Conservation (phyloP, 1,140 invertebrate genomes). For the Bathynomus jamesi region DNA sequence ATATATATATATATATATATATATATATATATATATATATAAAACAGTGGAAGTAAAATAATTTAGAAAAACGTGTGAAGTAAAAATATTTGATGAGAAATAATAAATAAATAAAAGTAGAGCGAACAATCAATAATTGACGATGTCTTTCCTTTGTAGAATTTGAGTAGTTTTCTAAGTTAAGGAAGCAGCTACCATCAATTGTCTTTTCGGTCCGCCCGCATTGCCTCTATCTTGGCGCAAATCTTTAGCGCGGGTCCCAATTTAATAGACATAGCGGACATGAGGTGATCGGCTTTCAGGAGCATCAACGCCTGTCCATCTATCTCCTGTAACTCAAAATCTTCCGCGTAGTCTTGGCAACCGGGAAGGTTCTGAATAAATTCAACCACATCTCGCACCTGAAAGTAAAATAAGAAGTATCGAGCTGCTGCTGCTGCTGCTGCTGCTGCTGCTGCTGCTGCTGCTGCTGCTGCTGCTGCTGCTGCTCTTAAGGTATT, state of each 20-base stretch:
- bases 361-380: slow-evolving; percentile 79
- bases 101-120: background rate
- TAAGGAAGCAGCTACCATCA: background rate
- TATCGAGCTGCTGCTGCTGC: too few relatives aligned
- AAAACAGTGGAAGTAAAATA: background rate
- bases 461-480: too few relatives aligned
- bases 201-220: slow-evolving; percentile 27
- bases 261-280: slow-evolving; percentile 87
- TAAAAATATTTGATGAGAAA: background rate
- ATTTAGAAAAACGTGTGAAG: background rate
- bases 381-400: slow-evolving; percentile 62
- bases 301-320: slow-evolving; percentile 86
- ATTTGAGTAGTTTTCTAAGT: background rate
- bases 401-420: slow-evolving; percentile 38
- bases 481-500: too few relatives aligned
- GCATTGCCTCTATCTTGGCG: slow-evolving; percentile 68
- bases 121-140: background rate
- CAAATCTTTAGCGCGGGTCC: slow-evolving; percentile 92
- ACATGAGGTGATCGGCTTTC: slow-evolving; percentile 91
- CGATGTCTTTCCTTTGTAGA: background rate
- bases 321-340: slow-evolving; percentile 89
- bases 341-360: slow-evolving; percentile 87
- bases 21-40: slow-evolving; percentile 7
- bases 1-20: slow-evolving; percentile 9
- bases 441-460: too few relatives aligned